Base-by-base conservation (phyloP, 1,140 invertebrate species). In the Odontomachus brunneus region DNA sequence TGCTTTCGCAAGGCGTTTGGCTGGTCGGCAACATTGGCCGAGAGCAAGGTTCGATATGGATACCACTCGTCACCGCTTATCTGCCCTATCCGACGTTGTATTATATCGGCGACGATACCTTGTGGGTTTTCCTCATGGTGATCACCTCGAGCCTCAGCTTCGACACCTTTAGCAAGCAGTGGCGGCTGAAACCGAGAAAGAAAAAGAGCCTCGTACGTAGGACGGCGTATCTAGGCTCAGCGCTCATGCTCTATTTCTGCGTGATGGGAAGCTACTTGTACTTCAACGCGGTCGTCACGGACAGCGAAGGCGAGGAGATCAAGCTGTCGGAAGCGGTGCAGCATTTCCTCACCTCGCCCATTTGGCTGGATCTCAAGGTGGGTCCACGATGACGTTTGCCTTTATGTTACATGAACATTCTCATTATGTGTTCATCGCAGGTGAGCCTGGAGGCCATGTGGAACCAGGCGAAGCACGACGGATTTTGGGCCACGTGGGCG, bases 271-370 rank as follows among this genome's bases (percentile, higher is more conserved):
- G 97, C 33, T 98, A 96, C 84, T 93, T 99, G 17, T 98, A 98
- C 92, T 99, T 98, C 92, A 99, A 99, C 91, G 97, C 97, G 15
- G 97, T 96, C 57, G 95, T 99, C 17, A 97, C 96, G 0, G 97
- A 98, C 89, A 96, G 96, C 71, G 96, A 98, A 83, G 98, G 98
- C 5, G 97, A 98, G 87, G 96, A 97, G 91, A 96, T 98, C 0
- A 98, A 97, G 75, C 92, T 98, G 7, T 96, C 97, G 71, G 98
- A 99, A 92, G 98, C 98, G 0, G 84, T 98, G 0, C 95, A 97
- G 86, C 97, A 99, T 92, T 98, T 99, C 90, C 96, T 99, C 75
- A 98, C 97, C 1, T 98, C 98, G 12, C 97, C 98, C 14, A 95
- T 96, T 87, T 97, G 96, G 96, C 88, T 94, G n/a, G 95, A 97